Conservation (phyloP, 64 coral and sea anemone species). For the Montipora foliosa region DNA sequence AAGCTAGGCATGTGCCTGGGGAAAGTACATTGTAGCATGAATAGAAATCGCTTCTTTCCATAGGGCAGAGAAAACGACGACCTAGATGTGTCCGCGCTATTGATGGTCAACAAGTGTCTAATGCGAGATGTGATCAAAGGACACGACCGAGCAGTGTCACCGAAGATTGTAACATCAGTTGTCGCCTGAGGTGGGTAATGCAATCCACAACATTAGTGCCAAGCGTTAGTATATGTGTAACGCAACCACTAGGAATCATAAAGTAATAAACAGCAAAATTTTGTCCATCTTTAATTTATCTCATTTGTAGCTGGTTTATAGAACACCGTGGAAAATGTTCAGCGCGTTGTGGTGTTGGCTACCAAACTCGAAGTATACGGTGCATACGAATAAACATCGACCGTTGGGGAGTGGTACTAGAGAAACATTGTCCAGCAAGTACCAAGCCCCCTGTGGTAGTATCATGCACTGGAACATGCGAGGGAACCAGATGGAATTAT, state of each 20-base stretch:
- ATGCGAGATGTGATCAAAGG: conserved; percentile 47
- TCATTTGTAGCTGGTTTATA: conserved; percentile 60
- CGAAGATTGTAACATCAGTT: conserved; percentile 81
- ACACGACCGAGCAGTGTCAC: conserved; percentile 53
- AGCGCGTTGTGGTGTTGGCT: conserved; percentile 67
- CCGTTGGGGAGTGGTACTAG: conserved; percentile 25
- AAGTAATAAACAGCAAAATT: not conserved
- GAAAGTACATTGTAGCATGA: not conserved
- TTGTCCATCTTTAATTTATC: not conserved
- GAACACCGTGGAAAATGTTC: conserved; percentile 43
- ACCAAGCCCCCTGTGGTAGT: conserved; percentile 49
- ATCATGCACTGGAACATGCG: conserved; percentile 66
- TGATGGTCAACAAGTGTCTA: conserved; percentile 72
- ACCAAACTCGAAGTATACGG: conserved; percentile 36
- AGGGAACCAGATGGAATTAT: conserved; percentile 76
- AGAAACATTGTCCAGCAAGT: conserved; percentile 61
- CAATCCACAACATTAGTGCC: not conserved
- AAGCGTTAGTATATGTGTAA: not conserved
- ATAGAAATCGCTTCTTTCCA: not conserved
- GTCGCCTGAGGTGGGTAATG: conserved; percentile 64
- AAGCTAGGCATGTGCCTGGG: too few relatives aligned
- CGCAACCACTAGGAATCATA: not conserved
- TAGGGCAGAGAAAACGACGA: conserved; percentile 75
- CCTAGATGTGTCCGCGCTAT: conserved; percentile 65
- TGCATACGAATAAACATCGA: conserved; percentile 51